phyloP scores from a whole-genome alignment of 1,140 invertebrate species.

The Neelides sp. region DNA sequence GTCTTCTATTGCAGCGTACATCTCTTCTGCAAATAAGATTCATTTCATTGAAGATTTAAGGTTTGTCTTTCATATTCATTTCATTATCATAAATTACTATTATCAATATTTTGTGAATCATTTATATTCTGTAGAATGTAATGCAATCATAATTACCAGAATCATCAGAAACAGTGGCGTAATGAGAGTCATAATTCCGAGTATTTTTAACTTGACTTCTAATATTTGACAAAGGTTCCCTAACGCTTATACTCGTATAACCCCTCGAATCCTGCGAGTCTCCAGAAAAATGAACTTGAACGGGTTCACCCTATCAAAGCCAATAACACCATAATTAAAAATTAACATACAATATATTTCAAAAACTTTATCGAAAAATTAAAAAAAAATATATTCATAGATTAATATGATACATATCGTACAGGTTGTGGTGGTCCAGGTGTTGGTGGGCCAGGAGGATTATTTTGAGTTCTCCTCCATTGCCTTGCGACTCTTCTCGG shows the following conservation, averaged over 20 bases:
- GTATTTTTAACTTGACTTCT: slow-evolving; percentile 18
- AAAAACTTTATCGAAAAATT: no score
- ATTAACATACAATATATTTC: not conserved
- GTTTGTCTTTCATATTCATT: no score
- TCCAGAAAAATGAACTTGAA: slow-evolving; percentile 27
- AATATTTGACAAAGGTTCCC: slow-evolving; percentile 29
- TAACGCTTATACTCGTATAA: slow-evolving; percentile 27
- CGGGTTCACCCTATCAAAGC: slow-evolving; percentile 7
- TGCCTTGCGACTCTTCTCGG: slow-evolving; percentile 21
- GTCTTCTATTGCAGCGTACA: slow-evolving; percentile 31
- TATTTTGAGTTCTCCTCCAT: slow-evolving; percentile 19
- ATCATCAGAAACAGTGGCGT: slow-evolving; percentile 30
- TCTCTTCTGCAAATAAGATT: slow-evolving; percentile 27
- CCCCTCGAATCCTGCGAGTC: slow-evolving; percentile 31
- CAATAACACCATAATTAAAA: slow-evolving; percentile 1
- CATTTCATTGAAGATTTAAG: no score
- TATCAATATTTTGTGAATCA: no score
- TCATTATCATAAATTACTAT: no score
- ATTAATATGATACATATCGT: no score
- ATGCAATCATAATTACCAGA: no score
- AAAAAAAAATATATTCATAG: no score
- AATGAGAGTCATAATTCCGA: slow-evolving; percentile 25
- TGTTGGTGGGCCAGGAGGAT: no score
- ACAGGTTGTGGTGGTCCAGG: no score
- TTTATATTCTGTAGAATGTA: no score